A percentile compares a stretch with the other conserved stretches of the same genome.
Conservation (phyloP, 2,888 invertebrate species). For the Bhutanitis thaidina region DNA sequence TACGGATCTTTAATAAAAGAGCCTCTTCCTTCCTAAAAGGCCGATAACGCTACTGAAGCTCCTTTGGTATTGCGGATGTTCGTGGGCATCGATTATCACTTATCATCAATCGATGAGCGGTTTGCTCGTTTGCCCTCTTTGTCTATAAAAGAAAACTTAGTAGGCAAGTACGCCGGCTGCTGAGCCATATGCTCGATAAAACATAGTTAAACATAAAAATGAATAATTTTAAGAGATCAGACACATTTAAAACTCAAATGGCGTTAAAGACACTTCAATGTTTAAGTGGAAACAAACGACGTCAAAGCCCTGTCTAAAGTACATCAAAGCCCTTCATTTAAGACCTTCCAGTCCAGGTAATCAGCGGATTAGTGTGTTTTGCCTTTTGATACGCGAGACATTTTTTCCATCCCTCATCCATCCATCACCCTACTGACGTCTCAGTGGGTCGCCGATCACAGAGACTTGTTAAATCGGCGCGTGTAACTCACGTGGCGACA, state of each 20-base stretch:
- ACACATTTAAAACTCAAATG: constrained; percentile 3
- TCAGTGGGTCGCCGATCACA: constrained; percentile 38
- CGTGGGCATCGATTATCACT: too few species aligned
- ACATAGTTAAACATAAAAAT: too few species aligned
- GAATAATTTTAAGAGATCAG: background rate
- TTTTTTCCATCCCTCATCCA: constrained; percentile 27
- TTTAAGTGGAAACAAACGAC: constrained; percentile 13
- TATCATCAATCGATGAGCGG: too few species aligned
- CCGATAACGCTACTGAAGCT: too few species aligned
- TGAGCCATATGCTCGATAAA: too few species aligned
- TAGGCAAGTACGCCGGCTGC: too few species aligned
- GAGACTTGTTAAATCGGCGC: constrained; percentile 54
- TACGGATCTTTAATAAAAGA: too few species aligned
- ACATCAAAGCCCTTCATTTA: constrained; percentile 22
- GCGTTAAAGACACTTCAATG: constrained; percentile 4
- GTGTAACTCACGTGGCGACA: constrained; percentile 54
- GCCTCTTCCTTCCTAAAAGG: too few species aligned
- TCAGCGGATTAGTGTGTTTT: constrained; percentile 14
- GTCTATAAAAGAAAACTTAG: too few species aligned
- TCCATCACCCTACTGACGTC: constrained; percentile 28
- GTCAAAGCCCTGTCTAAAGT: constrained; percentile 14
- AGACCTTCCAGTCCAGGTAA: constrained; percentile 1
- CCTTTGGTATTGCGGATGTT: too few species aligned
- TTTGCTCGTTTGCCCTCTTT: too few species aligned
- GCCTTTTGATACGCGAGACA: constrained; percentile 31